Base-by-base conservation (phyloP, 30 jellyfish, hydroid and myxozoan species). In the Aurelia coerulea region DNA sequence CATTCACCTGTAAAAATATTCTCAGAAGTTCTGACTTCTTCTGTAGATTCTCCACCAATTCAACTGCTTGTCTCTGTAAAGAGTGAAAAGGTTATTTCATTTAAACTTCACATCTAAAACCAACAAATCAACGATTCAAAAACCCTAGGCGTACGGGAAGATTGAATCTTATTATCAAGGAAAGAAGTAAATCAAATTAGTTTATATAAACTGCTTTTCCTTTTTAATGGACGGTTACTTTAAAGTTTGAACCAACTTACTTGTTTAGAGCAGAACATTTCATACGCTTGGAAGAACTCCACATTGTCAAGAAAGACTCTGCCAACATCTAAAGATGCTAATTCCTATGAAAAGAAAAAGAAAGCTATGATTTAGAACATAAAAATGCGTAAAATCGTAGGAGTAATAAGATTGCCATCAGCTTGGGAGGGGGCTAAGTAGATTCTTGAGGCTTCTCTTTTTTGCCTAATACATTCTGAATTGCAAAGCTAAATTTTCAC, bases 271-370 rank as follows among this genome's bases (percentile, higher is more conserved):
- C 98, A 93, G 73, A 82, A 93, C 31, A 71, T 62, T 73, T 93
- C 98, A 77, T 69, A 93, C 2, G 98, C 98, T 62, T 93, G 96
- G 53, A 93, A 88, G 52, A 93, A 88, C 34, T 93, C 98, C 19
- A 83, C 97, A 78, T 84, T 84, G 58, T 88, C 96, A 35, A 88
- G 84, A 59, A 93, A 93, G 23, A 88, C 91, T 49, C 88, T 69
- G 37, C 98, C 98, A 60, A 93, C 97, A 42, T 85, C 84, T 29
- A 93, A 59, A n/a, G 88, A 63, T 50, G 59, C 69, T 29, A 82
- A 83, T 62, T 93, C 97, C 91, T 82, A 56, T 15, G 67, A 64
- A 35, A 9, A 2, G 13, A 31, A 13, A 16, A 50, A 34, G 31
- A 13, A 29, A 35, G 9, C 11, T n/a, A 7, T 2, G 39, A 16